Conservation (phyloP, 2,797 vertebrate genomes). For the Momotus momota region DNA sequence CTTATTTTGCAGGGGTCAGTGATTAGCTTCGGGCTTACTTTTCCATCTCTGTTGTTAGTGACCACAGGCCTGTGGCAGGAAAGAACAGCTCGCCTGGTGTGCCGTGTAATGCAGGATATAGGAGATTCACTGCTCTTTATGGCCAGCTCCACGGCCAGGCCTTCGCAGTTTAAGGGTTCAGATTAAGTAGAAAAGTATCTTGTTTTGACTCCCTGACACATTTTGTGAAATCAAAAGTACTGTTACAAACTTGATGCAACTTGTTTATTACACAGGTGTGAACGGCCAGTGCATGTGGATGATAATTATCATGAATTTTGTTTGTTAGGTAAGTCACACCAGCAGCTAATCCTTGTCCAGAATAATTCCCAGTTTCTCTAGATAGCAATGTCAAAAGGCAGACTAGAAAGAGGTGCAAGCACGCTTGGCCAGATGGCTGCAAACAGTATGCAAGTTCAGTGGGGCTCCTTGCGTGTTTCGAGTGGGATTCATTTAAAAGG, state of each 20-base stretch:
- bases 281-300: background rate
- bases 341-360: background rate
- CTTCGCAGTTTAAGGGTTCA: background rate
- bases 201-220: background rate
- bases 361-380: conserved; percentile 6
- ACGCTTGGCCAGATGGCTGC: background rate
- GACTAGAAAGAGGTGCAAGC: background rate
- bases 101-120: background rate
- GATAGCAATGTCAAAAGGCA: background rate
- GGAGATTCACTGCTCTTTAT: background rate
- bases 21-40: background rate
- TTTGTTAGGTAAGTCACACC: conserved; percentile 22
- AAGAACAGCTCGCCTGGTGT: background rate
- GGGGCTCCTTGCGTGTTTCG: rapidly evolving
- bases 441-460: rapidly evolving
- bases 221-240: conserved; percentile 50
- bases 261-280: conserved; percentile 39
- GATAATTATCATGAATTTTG: conserved; percentile 43
- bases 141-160: background rate
- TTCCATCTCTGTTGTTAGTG: rapidly evolving
- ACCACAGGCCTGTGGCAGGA: background rate
- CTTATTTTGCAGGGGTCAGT: background rate
- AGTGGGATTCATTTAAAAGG: background rate
- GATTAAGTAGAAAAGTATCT: background rate
- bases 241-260: conserved; percentile 55